Conservation (phyloP, 2,113 vertebrate species). For the Barbus barbus region DNA sequence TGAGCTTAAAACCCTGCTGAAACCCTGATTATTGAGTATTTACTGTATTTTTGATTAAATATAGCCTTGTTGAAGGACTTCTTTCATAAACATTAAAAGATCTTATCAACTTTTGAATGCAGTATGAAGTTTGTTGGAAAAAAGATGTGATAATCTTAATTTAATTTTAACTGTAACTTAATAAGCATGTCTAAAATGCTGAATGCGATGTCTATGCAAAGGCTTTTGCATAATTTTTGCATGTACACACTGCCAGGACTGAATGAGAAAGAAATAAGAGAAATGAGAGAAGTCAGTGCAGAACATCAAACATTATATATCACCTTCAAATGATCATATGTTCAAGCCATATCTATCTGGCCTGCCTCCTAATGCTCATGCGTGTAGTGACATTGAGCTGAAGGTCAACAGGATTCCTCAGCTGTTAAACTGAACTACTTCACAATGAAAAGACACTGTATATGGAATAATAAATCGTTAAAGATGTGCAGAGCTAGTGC, state of each 20-base stretch:
- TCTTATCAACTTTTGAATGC: background rate
- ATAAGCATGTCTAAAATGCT: background rate
- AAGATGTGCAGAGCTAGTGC: background rate
- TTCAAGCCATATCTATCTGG: background rate
- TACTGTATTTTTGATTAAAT: background rate
- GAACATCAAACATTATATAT: background rate
- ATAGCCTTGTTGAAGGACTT: background rate
- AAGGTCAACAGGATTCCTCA: conserved; percentile 32
- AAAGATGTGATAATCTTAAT: no score
- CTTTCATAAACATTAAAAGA: background rate
- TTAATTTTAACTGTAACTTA: no score
- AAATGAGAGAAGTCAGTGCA: conserved; percentile 12
- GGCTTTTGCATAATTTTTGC: conserved; percentile 34
- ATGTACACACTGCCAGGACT: background rate
- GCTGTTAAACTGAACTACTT: background rate
- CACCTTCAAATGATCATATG: background rate
- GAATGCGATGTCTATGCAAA: background rate
- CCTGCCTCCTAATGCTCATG: background rate
- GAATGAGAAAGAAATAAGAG: conserved; percentile 10
- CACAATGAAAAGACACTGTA: background rate
- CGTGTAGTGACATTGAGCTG: background rate
- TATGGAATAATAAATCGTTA: background rate
- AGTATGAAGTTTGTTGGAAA: background rate
- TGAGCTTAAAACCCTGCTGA: no score
- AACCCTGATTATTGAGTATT: no score